Evolutionary conservation across 2,797 vertebrate genomes (phyloP).

Genomic region (Sebastes kiyomatsui): DNA sequence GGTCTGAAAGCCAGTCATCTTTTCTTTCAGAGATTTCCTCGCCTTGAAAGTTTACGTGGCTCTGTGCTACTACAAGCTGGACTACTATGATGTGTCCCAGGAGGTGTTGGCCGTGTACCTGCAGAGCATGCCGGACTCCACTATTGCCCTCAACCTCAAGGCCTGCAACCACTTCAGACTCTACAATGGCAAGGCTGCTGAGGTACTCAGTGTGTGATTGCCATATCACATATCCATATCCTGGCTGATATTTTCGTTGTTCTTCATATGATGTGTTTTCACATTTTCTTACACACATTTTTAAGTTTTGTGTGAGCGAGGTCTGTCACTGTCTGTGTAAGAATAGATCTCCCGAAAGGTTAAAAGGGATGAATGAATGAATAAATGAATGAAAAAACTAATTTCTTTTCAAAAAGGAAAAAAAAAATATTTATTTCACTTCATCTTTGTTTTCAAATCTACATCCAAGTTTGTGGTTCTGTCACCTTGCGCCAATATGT

Average conservation of each 20-base stretch:
- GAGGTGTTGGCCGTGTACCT: slow-evolving; percentile 96
- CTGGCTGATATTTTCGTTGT: not conserved
- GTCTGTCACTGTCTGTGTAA: not conserved
- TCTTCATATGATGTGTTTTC: not conserved
- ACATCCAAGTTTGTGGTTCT: not conserved
- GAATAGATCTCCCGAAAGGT: not conserved
- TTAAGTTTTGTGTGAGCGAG: not conserved
- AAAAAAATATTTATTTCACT: not conserved
- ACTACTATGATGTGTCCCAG: slow-evolving; percentile 98
- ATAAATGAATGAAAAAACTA: not conserved
- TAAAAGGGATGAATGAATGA: not conserved
- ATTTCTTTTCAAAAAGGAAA: too few species aligned
- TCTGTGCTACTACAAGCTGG: slow-evolving; percentile 97
- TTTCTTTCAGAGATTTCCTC: slow-evolving; percentile 88
- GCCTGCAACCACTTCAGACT: slow-evolving; percentile 98
- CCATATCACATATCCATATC: too few species aligned
- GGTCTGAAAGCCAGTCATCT: not conserved
- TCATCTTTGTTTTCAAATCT: not conserved
- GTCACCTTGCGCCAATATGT: not conserved
- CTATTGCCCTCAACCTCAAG: slow-evolving; percentile 97
- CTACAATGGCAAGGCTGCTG: slow-evolving; percentile 95
- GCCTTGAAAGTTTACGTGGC: slow-evolving; percentile 98
- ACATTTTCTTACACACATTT: not conserved
- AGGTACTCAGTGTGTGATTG: slow-evolving; percentile 79
- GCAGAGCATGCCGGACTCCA: slow-evolving; percentile 95